Base-by-base conservation (phyloP, 92 coral and sea anemone species). In the Zoanthus gigantus region DNA sequence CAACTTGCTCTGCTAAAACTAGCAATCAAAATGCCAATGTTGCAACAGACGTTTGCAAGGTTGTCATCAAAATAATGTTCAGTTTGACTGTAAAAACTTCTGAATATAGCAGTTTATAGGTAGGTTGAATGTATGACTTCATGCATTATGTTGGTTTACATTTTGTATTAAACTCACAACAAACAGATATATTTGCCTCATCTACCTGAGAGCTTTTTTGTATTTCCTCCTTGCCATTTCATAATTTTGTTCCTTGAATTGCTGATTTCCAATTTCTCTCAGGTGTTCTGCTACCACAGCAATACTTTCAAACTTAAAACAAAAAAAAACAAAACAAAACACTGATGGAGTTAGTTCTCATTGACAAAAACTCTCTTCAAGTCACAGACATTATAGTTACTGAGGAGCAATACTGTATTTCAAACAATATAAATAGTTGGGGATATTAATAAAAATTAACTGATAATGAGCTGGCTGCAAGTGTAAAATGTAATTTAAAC, bases 201-300 rank as follows among this genome's bases (percentile, higher is more conserved):
- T 44, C 56, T 84, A 94, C 98, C 96, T 94, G 15, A 94, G 89
- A 29, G 98, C 94, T 72, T 96, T 96, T 47, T 47, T 86, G 85
- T 96, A 96, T 83, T 96, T 96, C 87, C 89, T 93, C 71, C 91
- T 83, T 17, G 98, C 98, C 50, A 94, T 29, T 86, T 94, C 94
- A 84, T 90, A 93, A 15, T 96, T 90, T 84, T 94, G 92, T 76
- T 83, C 83, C 88, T 94, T 96, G 87, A 96, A 96, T 69, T 96
- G 98, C 74, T 94, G 93, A 85, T 96, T 96, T 54, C 98, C 98
- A 88, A 96, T 90, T 16, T 76, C 68, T 87, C 92, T 96, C 63
- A 96, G 60, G 63, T 85, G 87, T 67, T 96, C 98, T 63, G 95
- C 96, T 48, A 82, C 98, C n/a, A 79, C 92, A 50, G 92, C 90